These are phyloP conservation scores for Meloe dianella DNA, from an alignment of 2,888 invertebrate species.

Conservation along the genomic window DNA sequence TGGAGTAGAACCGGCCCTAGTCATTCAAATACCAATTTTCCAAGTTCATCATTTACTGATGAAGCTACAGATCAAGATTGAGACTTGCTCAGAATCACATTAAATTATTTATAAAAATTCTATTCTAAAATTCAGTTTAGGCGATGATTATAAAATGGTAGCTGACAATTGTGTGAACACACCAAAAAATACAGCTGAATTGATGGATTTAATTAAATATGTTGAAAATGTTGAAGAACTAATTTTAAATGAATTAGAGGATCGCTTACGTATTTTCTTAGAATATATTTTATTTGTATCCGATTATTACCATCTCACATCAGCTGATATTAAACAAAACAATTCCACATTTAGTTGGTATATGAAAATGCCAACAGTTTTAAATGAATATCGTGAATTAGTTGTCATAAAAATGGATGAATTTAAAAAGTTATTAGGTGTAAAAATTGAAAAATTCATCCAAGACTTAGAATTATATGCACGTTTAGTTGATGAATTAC, in stretches of 20 bases:
- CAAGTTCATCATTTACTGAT: too few species aligned
- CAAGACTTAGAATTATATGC: slow-evolving; percentile 82
- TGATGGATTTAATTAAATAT: slow-evolving; percentile 83
- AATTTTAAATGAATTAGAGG: slow-evolving; percentile 75
- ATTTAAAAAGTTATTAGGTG: slow-evolving; percentile 82
- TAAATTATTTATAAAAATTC: too few species aligned
- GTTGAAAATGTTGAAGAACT: slow-evolving; percentile 76
- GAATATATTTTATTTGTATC: slow-evolving; percentile 85
- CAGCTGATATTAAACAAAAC: slow-evolving; percentile 86
- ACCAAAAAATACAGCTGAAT: slow-evolving; percentile 82
- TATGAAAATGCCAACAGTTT: slow-evolving; percentile 77
- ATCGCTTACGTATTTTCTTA: slow-evolving; percentile 71
- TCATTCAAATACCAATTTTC: too few species aligned
- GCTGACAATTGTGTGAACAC: slow-evolving; percentile 79
- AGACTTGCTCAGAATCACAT: too few species aligned
- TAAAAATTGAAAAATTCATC: slow-evolving; percentile 79
- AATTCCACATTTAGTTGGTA: slow-evolving; percentile 90
- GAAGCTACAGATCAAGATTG: too few species aligned
- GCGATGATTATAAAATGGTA: slow-evolving; percentile 82
- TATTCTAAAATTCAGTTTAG: slow-evolving; percentile 76
- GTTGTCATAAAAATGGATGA: slow-evolving; percentile 83
- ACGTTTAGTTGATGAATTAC: slow-evolving; percentile 82
- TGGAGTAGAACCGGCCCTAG: too few species aligned
- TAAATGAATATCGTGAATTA: slow-evolving; percentile 82
- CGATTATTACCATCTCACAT: slow-evolving; percentile 79